phyloP scores from a whole-genome alignment of 2,888 invertebrate species.

The Heteromyza rotundicornis region DNA sequence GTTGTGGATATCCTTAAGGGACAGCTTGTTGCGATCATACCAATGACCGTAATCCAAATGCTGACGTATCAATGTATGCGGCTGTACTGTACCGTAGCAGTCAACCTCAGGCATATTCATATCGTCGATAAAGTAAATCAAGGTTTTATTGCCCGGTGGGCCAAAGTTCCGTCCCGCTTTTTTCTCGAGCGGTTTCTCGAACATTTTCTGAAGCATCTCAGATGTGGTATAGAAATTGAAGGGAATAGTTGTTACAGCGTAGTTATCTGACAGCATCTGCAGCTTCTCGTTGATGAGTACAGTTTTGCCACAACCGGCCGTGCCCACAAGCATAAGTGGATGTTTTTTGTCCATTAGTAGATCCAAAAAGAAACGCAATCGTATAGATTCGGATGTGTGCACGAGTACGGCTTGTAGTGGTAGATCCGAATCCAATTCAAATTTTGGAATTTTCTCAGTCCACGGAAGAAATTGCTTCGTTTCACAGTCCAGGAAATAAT shows the following conservation, averaged over 20 bases:
- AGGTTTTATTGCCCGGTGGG: conserved; percentile 90
- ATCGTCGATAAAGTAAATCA: conserved; percentile 95
- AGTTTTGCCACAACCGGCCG: conserved; percentile 93
- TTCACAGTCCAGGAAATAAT: conserved; percentile 90
- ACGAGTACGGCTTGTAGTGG: conserved; percentile 93
- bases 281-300: conserved; percentile 78
- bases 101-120: conserved; percentile 97
- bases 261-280: conserved; percentile 79
- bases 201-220: conserved; percentile 89
- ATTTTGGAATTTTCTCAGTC: conserved; percentile 88
- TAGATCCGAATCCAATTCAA: conserved; percentile 89
- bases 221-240: conserved; percentile 97
- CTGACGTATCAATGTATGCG: conserved; percentile 93
- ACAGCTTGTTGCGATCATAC: conserved; percentile 83
- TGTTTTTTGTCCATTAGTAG: conserved; percentile 85
- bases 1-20: conserved; percentile 93
- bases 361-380: conserved; percentile 88
- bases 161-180: conserved; percentile 95
- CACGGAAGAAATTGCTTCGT: conserved; percentile 88
- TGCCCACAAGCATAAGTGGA: conserved; percentile 94
- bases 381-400: conserved; percentile 90
- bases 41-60: conserved; percentile 91
- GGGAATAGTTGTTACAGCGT: conserved; percentile 88
- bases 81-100: conserved; percentile 92
- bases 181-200: conserved; percentile 95